Conservation (phyloP, 2,888 invertebrate species). For the Lasiommata megera region DNA sequence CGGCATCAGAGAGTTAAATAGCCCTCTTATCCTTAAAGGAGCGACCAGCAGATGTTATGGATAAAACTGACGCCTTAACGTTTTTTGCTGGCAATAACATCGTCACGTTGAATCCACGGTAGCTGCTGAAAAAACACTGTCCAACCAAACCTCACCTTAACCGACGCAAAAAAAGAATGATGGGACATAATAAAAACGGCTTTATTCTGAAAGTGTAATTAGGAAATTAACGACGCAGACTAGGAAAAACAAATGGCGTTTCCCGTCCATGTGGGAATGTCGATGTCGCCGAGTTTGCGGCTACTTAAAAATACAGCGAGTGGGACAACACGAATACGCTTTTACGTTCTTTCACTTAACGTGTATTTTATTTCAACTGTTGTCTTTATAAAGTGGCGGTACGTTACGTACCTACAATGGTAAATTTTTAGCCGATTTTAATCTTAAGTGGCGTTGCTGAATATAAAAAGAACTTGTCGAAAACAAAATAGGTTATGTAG, state of each 20-base stretch:
- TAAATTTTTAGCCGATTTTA: neutral
- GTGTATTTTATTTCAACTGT: constrained; percentile 21
- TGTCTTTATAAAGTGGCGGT: constrained; percentile 18
- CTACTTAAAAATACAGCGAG: constrained; percentile 40
- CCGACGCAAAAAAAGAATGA: constrained; percentile 47
- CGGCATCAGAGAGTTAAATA: too few species aligned
- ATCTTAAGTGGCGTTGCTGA: neutral
- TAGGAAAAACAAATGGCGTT: constrained; percentile 68
- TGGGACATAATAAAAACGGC: constrained; percentile 64
- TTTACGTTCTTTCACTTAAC: constrained; percentile 34
- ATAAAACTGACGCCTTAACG: neutral
- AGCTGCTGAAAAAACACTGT: constrained; percentile 9
- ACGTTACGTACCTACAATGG: neutral
- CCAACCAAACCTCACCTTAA: constrained; percentile 13
- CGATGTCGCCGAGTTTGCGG: constrained; percentile 50
- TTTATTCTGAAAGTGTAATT: constrained; percentile 76
- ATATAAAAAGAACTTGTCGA: too few species aligned
- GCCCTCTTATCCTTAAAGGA: too few species aligned
- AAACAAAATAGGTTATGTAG: too few species aligned
- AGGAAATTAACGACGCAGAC: constrained; percentile 75
- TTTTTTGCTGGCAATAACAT: neutral
- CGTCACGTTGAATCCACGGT: neutral
- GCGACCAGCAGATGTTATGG: too few species aligned
- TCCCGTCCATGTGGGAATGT: constrained; percentile 59
- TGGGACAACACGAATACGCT: constrained; percentile 42